These are phyloP conservation scores for Callospermophilus lateralis DNA, from an alignment of 2,113 vertebrate species.

Conservation along the genomic window DNA sequence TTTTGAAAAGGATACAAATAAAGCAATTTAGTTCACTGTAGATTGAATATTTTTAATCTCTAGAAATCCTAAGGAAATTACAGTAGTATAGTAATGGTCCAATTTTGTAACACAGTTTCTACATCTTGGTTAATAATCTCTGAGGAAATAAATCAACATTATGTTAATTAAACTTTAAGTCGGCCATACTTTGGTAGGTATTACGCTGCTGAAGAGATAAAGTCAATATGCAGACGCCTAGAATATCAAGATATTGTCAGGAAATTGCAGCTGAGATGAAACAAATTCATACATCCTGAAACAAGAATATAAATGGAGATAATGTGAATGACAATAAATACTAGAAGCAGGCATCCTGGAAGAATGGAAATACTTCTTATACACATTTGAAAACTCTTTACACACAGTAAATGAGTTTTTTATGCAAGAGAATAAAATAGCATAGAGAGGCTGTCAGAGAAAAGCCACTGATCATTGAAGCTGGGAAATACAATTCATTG, in stretches of 20 bases:
- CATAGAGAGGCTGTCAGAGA: constrained; percentile 49
- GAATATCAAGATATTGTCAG: constrained; percentile 43
- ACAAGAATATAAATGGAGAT: constrained; percentile 71
- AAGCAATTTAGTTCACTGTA: constrained; percentile 46
- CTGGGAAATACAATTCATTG: constrained; percentile 40
- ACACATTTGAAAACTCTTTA: constrained; percentile 55
- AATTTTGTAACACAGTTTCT: constrained; percentile 60
- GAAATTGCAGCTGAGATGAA: constrained; percentile 54
- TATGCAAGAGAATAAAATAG: constrained; percentile 38
- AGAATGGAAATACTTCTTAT: constrained; percentile 49
- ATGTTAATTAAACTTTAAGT: constrained; percentile 71
- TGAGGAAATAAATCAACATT: constrained; percentile 46
- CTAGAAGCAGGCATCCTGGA: constrained; percentile 21
- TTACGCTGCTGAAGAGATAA: constrained; percentile 34
- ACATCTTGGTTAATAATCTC: constrained; percentile 65
- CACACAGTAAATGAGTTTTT: constrained; percentile 45
- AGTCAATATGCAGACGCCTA: constrained; percentile 55
- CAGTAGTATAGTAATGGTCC: constrained; percentile 21
- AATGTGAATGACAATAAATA: constrained; percentile 56
- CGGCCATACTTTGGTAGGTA: not conserved
- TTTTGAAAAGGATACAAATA: constrained; percentile 47
- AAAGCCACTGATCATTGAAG: constrained; percentile 60
- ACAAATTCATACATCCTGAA: constrained; percentile 40
- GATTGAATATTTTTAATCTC: constrained; percentile 49
- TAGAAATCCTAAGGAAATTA: constrained; percentile 37